A percentile compares a stretch with the other conserved stretches of the same genome.
Evolutionary conservation across 2,113 vertebrate genomes (phyloP).

Genomic region (Gallinago media): DNA sequence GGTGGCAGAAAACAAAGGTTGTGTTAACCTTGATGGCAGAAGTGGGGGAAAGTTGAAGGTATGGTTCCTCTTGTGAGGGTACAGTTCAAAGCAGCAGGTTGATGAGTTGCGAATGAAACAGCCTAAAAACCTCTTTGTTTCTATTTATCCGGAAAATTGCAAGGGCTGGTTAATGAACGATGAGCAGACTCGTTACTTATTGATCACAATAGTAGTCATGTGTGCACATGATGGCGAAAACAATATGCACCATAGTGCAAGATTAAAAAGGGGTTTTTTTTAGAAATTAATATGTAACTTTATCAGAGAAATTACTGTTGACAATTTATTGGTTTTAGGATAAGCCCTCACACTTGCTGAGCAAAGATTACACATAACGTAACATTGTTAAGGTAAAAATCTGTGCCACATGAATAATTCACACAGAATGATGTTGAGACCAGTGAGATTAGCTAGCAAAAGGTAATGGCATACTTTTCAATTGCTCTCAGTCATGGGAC

Average conservation of each 20-base stretch:
- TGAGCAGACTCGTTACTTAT: background rate
- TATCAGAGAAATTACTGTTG: background rate
- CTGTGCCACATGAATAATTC: background rate
- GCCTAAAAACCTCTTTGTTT: background rate
- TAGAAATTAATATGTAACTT: background rate
- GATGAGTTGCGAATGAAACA: background rate
- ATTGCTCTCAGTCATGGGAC: background rate
- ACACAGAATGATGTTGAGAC: background rate
- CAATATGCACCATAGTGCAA: background rate
- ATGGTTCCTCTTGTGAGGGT: background rate
- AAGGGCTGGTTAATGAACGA: constrained; percentile 9
- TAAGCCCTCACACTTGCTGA: background rate
- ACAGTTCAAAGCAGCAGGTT: background rate
- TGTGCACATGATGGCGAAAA: background rate
- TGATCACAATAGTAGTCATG: background rate
- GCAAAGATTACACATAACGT: background rate
- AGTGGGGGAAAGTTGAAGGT: background rate
- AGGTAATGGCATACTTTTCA: background rate
- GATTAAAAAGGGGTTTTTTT: background rate
- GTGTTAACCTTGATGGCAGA: background rate
- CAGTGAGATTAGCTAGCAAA: background rate
- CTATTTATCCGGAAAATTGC: background rate
- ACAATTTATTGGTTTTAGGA: background rate
- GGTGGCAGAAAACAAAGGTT: background rate
- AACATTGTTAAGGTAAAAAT: background rate